Percentiles rank a stretch among this genome's conserved stretches.
phyloP scores from a whole-genome alignment of 1,140 invertebrate genomes.

The Aricia agestis region DNA sequence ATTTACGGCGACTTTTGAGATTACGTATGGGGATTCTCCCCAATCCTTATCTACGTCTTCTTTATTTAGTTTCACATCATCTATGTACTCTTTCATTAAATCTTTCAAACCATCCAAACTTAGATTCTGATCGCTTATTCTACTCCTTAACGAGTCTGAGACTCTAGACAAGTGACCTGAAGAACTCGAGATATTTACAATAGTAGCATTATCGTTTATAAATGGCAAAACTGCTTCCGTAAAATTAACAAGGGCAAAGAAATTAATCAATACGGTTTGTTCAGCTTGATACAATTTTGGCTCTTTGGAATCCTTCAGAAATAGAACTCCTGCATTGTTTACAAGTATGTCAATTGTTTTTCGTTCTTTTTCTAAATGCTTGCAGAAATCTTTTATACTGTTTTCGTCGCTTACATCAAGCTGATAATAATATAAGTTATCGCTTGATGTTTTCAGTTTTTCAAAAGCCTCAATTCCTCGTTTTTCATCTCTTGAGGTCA shows the following conservation, averaged over 20 bases:
- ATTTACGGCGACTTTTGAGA: slow-evolving; percentile 84
- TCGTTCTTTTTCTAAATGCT: slow-evolving; percentile 79
- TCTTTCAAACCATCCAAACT: slow-evolving; percentile 76
- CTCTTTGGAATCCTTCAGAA: slow-evolving; percentile 79
- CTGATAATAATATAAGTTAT: slow-evolving; percentile 80
- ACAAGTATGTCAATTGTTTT: slow-evolving; percentile 86
- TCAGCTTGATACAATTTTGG: slow-evolving; percentile 83
- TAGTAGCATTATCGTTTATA: slow-evolving; percentile 80
- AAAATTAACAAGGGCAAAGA: slow-evolving; percentile 79
- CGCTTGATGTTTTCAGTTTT: slow-evolving; percentile 65
- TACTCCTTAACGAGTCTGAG: slow-evolving; percentile 72
- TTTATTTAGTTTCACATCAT: slow-evolving; percentile 51
- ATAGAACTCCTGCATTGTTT: slow-evolving; percentile 91
- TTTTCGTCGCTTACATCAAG: slow-evolving; percentile 80
- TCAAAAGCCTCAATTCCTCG: slow-evolving; percentile 77
- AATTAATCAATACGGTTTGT: slow-evolving; percentile 82
- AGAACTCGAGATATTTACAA: slow-evolving; percentile 86
- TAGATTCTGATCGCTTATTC: slow-evolving; percentile 72
- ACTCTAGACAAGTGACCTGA: slow-evolving; percentile 79
- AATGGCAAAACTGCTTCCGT: slow-evolving; percentile 83
- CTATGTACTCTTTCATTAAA: slow-evolving; percentile 81
- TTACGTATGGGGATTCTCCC: slow-evolving; percentile 74
- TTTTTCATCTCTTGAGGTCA: slow-evolving; percentile 79
- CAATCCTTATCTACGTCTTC: slow-evolving; percentile 74
- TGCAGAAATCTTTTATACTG: slow-evolving; percentile 78